phyloP scores from a whole-genome alignment of 2,888 invertebrate genomes.

The Plusia festucae region DNA sequence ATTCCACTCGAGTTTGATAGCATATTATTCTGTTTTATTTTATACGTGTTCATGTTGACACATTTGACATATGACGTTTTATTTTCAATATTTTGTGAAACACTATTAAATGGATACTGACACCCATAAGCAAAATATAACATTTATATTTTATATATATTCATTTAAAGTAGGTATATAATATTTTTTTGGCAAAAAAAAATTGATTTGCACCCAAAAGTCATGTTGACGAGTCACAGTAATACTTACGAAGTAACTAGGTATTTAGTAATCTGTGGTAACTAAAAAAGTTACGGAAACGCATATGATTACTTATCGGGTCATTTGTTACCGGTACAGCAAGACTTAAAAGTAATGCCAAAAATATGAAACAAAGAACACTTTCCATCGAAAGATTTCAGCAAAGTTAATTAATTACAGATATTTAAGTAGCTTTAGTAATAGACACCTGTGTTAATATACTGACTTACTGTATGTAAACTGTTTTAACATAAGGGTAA shows the following conservation, averaged over 20 bases:
- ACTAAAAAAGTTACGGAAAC: no score
- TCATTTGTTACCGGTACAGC: no score
- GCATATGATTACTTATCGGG: no score
- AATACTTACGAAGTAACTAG: no score
- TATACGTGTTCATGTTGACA: slow-evolving; percentile 59
- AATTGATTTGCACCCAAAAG: no score
- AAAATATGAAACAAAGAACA: no score
- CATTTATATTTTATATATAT: no score
- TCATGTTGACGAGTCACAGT: no score
- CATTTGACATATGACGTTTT: slow-evolving; percentile 57
- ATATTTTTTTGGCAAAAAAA: no score
- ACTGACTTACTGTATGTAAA: neutral
- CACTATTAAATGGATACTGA: neutral
- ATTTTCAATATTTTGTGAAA: slow-evolving; percentile 30
- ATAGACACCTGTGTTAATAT: neutral
- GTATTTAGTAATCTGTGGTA: no score
- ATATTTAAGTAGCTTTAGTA: neutral
- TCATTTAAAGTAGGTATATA: no score
- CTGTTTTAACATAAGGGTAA: neutral
- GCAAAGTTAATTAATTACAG: neutral
- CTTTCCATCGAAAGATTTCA: neutral
- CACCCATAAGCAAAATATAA: neutral
- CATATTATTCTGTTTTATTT: slow-evolving; percentile 75
- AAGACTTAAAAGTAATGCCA: no score
- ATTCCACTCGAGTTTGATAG: slow-evolving; percentile 80